These are phyloP conservation scores for Uloborus plumipes DNA, from an alignment of 2,888 invertebrate genomes.

Conservation along the genomic window DNA sequence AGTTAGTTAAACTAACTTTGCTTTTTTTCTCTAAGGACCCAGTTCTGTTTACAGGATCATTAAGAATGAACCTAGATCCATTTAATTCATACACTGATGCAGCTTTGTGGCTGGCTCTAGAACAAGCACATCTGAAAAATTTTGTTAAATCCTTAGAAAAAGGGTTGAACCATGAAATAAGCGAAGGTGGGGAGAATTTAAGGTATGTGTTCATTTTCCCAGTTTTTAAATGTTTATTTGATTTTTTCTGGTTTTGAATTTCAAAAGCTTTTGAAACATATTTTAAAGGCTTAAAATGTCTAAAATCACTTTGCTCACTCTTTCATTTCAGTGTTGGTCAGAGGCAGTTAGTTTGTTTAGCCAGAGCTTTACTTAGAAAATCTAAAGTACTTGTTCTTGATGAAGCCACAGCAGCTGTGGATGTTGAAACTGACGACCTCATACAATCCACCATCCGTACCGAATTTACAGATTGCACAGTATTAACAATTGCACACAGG, in stretches of 20 bases:
- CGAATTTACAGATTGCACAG: constrained; percentile 88
- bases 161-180: constrained; percentile 71
- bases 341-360: constrained; percentile 73
- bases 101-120: constrained; percentile 72
- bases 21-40: constrained; percentile 78
- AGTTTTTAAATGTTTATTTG: no score
- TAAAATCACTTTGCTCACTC: neutral
- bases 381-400: constrained; percentile 74
- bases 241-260: no score
- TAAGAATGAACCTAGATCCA: constrained; percentile 94
- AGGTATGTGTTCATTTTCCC: constrained; percentile 25
- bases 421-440: constrained; percentile 74
- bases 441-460: constrained; percentile 84
- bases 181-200: constrained; percentile 72
- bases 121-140: constrained; percentile 72
- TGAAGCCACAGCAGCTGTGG: constrained; percentile 76
- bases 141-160: constrained; percentile 71
- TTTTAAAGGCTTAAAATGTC: neutral
- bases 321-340: constrained; percentile 73
- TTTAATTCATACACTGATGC: constrained; percentile 75
- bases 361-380: constrained; percentile 72
- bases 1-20: no score
- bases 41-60: constrained; percentile 91
- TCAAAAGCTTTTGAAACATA: no score
- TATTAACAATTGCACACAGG: constrained; percentile 92